phyloP scores from a whole-genome alignment of 2,797 vertebrate species.

The Pagetopsis macropterus region DNA sequence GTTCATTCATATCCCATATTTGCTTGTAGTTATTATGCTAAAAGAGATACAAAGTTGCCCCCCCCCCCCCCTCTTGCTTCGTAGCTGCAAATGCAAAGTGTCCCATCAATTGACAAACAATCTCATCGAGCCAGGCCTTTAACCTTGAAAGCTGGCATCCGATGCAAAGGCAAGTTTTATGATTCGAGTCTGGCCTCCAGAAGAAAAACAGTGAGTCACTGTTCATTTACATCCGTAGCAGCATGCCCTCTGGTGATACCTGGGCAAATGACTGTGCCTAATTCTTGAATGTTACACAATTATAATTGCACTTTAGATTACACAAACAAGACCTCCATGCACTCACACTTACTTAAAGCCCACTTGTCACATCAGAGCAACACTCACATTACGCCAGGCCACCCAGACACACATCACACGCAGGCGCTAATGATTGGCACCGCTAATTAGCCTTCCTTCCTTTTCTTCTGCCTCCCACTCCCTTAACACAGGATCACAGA shows the following conservation, averaged over 20 bases:
- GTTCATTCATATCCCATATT: background rate
- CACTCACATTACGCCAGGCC: conserved; percentile 54
- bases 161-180: conserved; percentile 61
- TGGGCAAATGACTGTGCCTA: conserved; percentile 22
- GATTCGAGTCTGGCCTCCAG: conserved; percentile 50
- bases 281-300: conserved; percentile 18
- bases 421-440: conserved; percentile 71
- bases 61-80: background rate
- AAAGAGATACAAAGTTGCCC: background rate
- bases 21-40: background rate
- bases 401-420: conserved; percentile 67
- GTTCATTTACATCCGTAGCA: conserved; percentile 61
- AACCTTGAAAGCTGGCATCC: conserved; percentile 68
- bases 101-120: conserved; percentile 58
- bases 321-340: conserved; percentile 6
- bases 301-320: conserved; percentile 1
- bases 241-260: conserved; percentile 44
- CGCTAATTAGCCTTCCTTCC: conserved; percentile 71
- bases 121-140: conserved; percentile 58
- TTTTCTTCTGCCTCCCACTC: conserved; percentile 74
- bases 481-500: conserved; percentile 79
- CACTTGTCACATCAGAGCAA: conserved; percentile 45
- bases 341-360: conserved; percentile 3
- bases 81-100: conserved; percentile 46
- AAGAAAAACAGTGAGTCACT: conserved; percentile 64